These are phyloP conservation scores for Allolobophora icterica DNA, from an alignment of 2,888 invertebrate species.

Conservation along the genomic window DNA sequence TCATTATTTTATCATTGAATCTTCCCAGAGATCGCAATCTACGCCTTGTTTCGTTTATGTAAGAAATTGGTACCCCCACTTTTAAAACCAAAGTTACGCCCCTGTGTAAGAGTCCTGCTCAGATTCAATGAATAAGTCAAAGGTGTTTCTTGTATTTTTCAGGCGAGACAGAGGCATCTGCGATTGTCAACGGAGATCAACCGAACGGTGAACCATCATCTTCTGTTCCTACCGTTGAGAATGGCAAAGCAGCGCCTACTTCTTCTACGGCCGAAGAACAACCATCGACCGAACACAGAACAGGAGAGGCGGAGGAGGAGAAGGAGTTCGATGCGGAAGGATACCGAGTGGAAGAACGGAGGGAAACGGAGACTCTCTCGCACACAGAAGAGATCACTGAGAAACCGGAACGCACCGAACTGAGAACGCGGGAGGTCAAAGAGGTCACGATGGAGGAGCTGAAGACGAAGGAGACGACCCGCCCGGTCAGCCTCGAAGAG, in stretches of 20 bases:
- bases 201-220: background rate
- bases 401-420: constrained; percentile 27
- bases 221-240: background rate
- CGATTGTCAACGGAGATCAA: background rate
- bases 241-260: background rate
- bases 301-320: background rate
- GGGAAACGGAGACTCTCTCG: background rate
- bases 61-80: too few relatives aligned
- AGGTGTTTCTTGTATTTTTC: background rate
- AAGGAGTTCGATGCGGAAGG: background rate
- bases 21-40: too few relatives aligned
- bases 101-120: too few relatives aligned
- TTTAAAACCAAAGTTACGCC: too few relatives aligned
- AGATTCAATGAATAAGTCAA: too few relatives aligned
- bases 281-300: background rate
- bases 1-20: too few relatives aligned
- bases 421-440: constrained; percentile 13
- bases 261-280: background rate
- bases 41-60: too few relatives aligned
- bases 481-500: constrained; percentile 12
- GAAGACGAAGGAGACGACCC: constrained; percentile 26
- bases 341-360: background rate
- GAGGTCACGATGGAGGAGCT: constrained; percentile 32
- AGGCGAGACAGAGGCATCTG: background rate
- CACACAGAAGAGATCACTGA: constrained; percentile 28